Evolutionary conservation across 2,888 invertebrate species (phyloP).

Genomic region (Clunio marinus): DNA sequence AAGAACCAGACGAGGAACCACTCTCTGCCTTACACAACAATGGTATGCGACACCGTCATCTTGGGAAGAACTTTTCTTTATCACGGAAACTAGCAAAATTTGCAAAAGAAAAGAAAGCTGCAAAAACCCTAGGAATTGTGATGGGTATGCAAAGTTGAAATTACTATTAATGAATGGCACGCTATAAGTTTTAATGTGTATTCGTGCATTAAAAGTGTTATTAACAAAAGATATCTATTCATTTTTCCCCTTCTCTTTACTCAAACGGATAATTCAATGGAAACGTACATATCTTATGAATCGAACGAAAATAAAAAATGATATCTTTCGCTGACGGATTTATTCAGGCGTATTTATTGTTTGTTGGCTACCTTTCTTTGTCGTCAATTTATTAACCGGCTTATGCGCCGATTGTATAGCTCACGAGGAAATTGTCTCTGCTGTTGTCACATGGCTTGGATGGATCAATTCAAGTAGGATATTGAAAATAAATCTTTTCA

Average conservation of each 20-base stretch:
- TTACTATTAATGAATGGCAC: no score
- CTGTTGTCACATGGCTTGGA: constrained; percentile 77
- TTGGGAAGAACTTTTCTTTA: constrained; percentile 84
- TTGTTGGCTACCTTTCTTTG: constrained; percentile 97
- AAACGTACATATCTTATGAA: no score
- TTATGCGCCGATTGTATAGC: constrained; percentile 83
- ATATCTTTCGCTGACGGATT: neutral
- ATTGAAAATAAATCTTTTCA: neutral
- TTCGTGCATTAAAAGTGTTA: no score
- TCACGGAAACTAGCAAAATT: constrained; percentile 91
- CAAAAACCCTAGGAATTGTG: constrained; percentile 93
- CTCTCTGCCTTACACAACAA: constrained; percentile 73
- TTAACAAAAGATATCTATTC: no score
- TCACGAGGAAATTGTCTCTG: constrained; percentile 81
- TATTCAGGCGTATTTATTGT: constrained; percentile 54
- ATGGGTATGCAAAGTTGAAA: no score
- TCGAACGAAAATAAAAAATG: constrained; percentile 31
- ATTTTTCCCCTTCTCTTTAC: no score
- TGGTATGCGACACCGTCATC: constrained; percentile 67
- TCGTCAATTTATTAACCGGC: constrained; percentile 86
- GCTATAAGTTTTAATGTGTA: no score
- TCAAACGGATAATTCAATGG: no score
- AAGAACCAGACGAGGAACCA: constrained; percentile 64
- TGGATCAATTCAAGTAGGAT: constrained; percentile 31
- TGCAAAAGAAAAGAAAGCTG: constrained; percentile 95